Percentiles rank a stretch among this genome's conserved stretches.
Evolutionary conservation across 2,113 vertebrate species (phyloP).

Genomic region (Oncorhynchus clarkii): DNA sequence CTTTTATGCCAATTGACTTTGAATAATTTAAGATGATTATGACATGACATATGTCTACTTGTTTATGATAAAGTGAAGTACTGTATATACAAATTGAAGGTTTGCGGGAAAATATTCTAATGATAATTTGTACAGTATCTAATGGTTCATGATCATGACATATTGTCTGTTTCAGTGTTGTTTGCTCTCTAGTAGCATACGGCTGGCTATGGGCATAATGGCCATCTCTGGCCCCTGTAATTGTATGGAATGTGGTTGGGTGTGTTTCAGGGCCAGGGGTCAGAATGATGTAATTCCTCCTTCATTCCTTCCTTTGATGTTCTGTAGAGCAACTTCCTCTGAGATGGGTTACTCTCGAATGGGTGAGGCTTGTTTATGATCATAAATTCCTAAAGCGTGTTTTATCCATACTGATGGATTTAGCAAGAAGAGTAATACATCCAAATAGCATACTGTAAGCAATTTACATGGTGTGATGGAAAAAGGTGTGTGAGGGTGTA

Average conservation of each 20-base stretch:
- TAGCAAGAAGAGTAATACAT: too few relatives aligned
- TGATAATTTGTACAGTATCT: constrained; percentile 9
- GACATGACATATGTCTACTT: not conserved
- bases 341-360: not conserved
- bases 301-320: constrained; percentile 48
- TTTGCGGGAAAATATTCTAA: too few relatives aligned
- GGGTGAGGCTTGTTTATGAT: too few relatives aligned
- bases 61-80: too few relatives aligned
- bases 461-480: too few relatives aligned
- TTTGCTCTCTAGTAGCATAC: not conserved
- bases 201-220: constrained; percentile 40
- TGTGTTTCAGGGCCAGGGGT: constrained; percentile 60
- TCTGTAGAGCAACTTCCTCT: constrained; percentile 12
- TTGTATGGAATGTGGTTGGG: constrained; percentile 65
- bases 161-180: constrained; percentile 36
- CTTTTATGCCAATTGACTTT: too few relatives aligned
- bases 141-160: constrained; percentile 17
- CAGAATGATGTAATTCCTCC: constrained; percentile 60
- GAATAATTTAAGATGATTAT: not conserved
- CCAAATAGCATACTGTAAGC: too few relatives aligned
- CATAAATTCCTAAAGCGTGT: too few relatives aligned
- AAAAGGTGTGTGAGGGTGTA: not conserved
- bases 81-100: too few relatives aligned
- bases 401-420: too few relatives aligned
- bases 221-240: constrained; percentile 53